Evolutionary conservation across 2,113 vertebrate species (phyloP), one percentile per base, ranked within the genome.

Genomic region (Tupaia tana): DNA sequence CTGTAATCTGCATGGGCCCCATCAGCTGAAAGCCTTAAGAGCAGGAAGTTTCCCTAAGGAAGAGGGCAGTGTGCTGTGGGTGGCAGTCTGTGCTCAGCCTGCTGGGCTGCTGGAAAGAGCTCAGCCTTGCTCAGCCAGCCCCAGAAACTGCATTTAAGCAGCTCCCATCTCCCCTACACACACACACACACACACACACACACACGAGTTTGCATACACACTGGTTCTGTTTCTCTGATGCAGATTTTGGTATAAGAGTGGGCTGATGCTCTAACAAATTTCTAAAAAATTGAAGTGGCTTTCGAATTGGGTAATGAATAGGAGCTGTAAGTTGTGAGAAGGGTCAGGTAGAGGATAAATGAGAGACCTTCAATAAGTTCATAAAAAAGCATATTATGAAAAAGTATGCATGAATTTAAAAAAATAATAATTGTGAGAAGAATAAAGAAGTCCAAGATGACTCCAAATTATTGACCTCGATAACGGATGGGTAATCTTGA

Each of bases 141-240:
- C 54, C 24, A 2, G 27, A 0, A 9, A 10, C 9, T 29, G 0
- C 7, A 9, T 4, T 25, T 7, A 25, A 18, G 4, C 14, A 15
- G 3, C 14, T 22, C 25, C 24, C 29, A 9, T 69, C 27, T 69
- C 66, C 29, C 27, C n/a, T 10, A 25, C 24, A 25, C 8, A 10
- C 63, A 67, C 16, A 70, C 8, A 14, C 24, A 22, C 13, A 54
- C 79, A 74, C 58, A 31, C 13, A 54, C 14, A 19, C 24, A 27
- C 43, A 7, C 66, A 5, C 8, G 66, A 20, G 15, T 63, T 18
- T 63, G 61, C 61, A 9, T 25, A 67, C 6, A 27, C 13, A 43
- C 31, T 18, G 7, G 20, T 43, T 43, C 24, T n/a, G 11, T 66
- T 31, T 77, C 78, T 83, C 27, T 56, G 29, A 70, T 16, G 24